Evolutionary conservation across 2,113 vertebrate genomes (phyloP).

Genomic region (Ascaphus truei): DNA sequence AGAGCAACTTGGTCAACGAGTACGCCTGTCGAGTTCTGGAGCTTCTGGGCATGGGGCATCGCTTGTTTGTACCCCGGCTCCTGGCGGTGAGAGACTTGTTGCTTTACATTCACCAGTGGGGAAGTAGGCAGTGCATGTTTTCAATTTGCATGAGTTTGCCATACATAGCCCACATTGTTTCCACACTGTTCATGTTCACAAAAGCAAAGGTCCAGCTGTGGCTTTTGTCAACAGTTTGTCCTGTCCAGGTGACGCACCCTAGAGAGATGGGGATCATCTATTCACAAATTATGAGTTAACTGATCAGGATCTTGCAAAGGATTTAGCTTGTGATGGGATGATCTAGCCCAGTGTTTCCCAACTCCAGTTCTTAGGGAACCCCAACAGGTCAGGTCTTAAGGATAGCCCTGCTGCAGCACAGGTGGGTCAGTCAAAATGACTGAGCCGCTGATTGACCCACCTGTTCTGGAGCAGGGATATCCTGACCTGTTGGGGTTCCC

Average conservation of each 20-base stretch:
- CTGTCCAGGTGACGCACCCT: slow-evolving; percentile 4
- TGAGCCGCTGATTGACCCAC: too few relatives aligned
- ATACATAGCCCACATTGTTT: neutral
- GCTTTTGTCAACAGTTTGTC: neutral
- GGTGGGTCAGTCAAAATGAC: too few relatives aligned
- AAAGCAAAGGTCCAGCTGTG: neutral
- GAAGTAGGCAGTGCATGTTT: slow-evolving; percentile 18
- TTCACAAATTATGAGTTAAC: neutral
- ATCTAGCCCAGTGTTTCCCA: too few relatives aligned
- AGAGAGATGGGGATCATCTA: neutral
- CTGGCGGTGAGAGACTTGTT: slow-evolving; percentile 87
- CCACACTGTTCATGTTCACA: neutral
- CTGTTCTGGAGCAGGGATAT: too few relatives aligned
- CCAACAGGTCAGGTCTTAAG: too few relatives aligned
- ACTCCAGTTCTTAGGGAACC: too few relatives aligned
- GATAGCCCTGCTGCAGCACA: too few relatives aligned
- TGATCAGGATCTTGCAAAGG: too few relatives aligned
- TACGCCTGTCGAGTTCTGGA: slow-evolving; percentile 87
- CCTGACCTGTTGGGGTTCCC: too few relatives aligned
- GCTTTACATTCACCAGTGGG: slow-evolving; percentile 19
- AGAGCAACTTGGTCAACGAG: slow-evolving; percentile 80
- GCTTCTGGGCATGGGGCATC: slow-evolving; percentile 96
- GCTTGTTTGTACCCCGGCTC: slow-evolving; percentile 92
- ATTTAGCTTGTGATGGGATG: too few relatives aligned
- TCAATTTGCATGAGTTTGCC: slow-evolving; percentile 15